phyloP scores from a whole-genome alignment of 2,888 invertebrate genomes.

The Acrobasis repandana region DNA sequence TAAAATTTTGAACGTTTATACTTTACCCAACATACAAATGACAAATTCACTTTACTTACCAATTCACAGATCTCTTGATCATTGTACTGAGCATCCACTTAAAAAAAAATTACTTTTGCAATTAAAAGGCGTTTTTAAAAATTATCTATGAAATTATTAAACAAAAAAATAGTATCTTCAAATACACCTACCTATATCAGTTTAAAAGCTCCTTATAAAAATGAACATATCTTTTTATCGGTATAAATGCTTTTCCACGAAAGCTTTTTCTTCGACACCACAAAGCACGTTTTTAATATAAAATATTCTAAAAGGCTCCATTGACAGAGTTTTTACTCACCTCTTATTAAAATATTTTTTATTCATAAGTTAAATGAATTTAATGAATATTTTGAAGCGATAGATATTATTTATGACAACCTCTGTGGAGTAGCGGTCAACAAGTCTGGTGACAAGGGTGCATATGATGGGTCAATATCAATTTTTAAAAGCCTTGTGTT shows the following conservation, averaged over 20 bases:
- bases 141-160: no score
- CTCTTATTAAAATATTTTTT: conserved; percentile 1
- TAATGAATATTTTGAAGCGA: background rate
- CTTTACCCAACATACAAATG: no score
- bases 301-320: conserved; percentile 5
- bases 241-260: background rate
- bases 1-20: no score
- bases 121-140: no score
- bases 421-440: background rate
- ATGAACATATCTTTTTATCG: conserved; percentile 3
- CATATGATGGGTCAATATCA: background rate
- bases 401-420: background rate
- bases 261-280: conserved; percentile 10
- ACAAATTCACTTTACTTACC: no score
- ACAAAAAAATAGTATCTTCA: no score
- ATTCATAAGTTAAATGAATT: background rate
- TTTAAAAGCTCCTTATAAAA: conserved; percentile 6
- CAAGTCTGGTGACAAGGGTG: background rate
- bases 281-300: conserved; percentile 10
- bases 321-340: background rate
- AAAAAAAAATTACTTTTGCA: no score
- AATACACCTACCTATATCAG: no score
- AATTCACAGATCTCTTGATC: no score
- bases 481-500: background rate
- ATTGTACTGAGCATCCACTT: no score